Evolutionary conservation across 2,888 invertebrate species (phyloP).

Genomic region (Drosophila vallismaia): DNA sequence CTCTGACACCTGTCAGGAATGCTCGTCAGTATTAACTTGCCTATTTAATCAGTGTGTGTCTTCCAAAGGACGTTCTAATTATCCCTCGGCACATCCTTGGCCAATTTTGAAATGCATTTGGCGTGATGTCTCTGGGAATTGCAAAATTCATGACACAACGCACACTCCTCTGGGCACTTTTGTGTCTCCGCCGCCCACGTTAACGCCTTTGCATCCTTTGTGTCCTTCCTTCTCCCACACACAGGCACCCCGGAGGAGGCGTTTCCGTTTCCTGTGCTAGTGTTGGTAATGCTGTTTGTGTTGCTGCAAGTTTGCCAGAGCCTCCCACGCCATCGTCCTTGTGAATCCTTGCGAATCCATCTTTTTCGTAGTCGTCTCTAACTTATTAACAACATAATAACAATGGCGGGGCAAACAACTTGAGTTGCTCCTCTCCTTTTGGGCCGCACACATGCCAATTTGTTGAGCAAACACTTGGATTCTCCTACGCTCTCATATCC

Average conservation of each 20-base stretch:
- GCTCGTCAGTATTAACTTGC: constrained; percentile 37
- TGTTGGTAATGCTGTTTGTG: constrained; percentile 37
- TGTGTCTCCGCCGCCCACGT: not conserved
- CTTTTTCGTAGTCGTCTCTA: constrained; percentile 43
- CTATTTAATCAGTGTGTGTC: constrained; percentile 20
- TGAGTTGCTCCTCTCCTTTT: constrained; percentile 7
- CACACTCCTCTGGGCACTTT: not conserved
- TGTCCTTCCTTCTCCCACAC: not conserved
- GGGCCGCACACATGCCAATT: constrained; percentile 51
- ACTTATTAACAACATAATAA: constrained; percentile 67
- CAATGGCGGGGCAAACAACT: constrained; percentile 46
- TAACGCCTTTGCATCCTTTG: not conserved
- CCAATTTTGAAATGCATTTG: constrained; percentile 1
- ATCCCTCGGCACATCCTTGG: constrained; percentile 1
- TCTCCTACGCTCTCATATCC: not conserved
- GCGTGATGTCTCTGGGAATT: not conserved
- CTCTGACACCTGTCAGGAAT: constrained; percentile 65
- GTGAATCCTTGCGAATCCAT: constrained; percentile 22
- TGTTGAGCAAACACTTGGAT: constrained; percentile 53
- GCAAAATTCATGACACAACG: constrained; percentile 1
- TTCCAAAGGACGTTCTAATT: constrained; percentile 14
- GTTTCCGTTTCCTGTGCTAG: constrained; percentile 56
- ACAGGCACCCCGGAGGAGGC: constrained; percentile 15
- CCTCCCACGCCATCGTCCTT: constrained; percentile 22
- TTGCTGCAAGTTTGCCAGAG: constrained; percentile 42